These are phyloP conservation scores for Chrysocyon brachyurus DNA, from an alignment of 2,797 vertebrate species.

Conservation along the genomic window DNA sequence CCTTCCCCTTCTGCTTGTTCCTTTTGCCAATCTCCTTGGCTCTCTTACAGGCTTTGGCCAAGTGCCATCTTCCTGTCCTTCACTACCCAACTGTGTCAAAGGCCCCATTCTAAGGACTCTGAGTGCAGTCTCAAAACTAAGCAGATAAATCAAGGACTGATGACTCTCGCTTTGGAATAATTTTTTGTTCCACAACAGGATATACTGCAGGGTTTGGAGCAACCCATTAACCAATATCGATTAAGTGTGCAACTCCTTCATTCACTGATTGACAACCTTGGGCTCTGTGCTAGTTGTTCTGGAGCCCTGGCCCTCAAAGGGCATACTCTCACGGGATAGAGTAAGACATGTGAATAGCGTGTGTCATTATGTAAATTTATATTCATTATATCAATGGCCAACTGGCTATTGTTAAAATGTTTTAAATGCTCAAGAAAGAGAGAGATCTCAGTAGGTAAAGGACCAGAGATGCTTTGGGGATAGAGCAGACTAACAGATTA, in stretches of 20 bases:
- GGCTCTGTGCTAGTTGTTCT: background rate
- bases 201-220: background rate
- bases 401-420: background rate
- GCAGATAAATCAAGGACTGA: background rate
- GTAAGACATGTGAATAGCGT: background rate
- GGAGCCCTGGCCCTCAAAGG: constrained; percentile 11
- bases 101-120: background rate
- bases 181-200: background rate
- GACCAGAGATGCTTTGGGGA: background rate
- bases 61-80: background rate
- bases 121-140: background rate
- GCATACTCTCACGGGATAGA: background rate
- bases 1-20: background rate
- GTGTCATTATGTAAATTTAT: background rate
- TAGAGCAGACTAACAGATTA: background rate
- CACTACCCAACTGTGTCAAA: background rate
- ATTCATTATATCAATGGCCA: background rate
- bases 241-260: background rate
- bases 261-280: background rate
- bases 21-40: background rate
- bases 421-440: background rate
- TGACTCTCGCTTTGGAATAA: background rate
- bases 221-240: background rate
- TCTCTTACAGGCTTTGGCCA: background rate
- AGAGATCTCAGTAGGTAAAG: background rate